Conservation (phyloP, 2,888 invertebrate species). For the Cacoxenus indagator region DNA sequence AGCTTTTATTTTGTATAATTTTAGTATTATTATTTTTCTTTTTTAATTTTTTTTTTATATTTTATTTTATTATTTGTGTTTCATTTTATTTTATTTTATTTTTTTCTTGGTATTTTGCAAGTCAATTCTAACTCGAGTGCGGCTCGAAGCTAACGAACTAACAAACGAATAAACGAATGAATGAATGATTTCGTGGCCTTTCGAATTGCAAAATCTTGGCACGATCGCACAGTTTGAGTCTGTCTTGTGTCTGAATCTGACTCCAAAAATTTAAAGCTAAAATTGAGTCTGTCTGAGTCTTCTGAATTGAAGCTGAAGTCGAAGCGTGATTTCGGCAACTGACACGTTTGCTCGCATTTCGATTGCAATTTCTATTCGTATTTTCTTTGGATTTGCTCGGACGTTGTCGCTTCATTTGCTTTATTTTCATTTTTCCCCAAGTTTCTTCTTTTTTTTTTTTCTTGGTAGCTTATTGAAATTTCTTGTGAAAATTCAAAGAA, state of each 20-base stretch:
- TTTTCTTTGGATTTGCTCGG: constrained; percentile 3
- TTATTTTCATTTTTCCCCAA: constrained; percentile 23
- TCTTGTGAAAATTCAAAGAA: constrained; percentile 17
- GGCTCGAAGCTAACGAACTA: constrained; percentile 13
- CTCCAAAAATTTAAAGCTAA: constrained; percentile 5
- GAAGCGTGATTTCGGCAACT: constrained; percentile 48
- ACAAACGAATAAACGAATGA: constrained; percentile 13
- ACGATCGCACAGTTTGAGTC: constrained; percentile 42
- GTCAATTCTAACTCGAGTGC: constrained; percentile 34
- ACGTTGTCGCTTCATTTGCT: constrained; percentile 4
- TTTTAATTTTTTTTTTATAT: not conserved
- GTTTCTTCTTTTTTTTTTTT: constrained; percentile 6
- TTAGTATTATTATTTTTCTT: not conserved
- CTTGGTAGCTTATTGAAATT: not conserved
- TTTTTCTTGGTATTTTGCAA: constrained; percentile 28
- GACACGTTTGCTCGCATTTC: constrained; percentile 67
- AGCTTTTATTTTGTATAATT: not conserved
- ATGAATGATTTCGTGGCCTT: constrained; percentile 50
- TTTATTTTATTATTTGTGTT: not conserved
- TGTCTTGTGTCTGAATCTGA: not conserved
- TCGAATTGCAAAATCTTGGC: constrained; percentile 56
- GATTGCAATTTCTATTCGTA: constrained; percentile 61
- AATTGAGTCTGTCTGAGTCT: not conserved
- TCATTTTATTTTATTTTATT: not conserved
- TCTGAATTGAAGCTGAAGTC: constrained; percentile 21